Evolutionary conservation across 64 coral and sea anemone species (phyloP).

Genomic region (Montipora sp.): DNA sequence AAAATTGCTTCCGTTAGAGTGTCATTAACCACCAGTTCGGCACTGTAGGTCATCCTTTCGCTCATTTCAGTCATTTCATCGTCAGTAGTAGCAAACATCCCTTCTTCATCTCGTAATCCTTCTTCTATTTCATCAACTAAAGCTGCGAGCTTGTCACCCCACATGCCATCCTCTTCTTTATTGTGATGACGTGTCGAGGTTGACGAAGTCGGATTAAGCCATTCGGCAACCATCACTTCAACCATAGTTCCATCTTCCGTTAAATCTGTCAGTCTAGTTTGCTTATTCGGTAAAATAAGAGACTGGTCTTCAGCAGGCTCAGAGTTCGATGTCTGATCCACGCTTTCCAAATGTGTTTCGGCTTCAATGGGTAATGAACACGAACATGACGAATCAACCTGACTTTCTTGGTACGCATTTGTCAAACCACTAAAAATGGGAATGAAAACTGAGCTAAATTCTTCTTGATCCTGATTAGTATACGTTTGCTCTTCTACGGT

Average conservation of each 20-base stretch:
- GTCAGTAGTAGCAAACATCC: conserved; percentile 2
- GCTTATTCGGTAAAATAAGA: not conserved
- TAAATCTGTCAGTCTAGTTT: conserved; percentile 1
- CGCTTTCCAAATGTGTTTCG: not conserved
- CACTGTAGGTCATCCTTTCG: conserved; percentile 32
- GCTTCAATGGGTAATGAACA: not conserved
- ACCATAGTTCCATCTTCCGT: conserved; percentile 2
- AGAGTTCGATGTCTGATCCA: not conserved
- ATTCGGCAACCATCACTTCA: conserved; percentile 28
- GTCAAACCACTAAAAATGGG: not conserved
- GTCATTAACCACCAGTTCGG: not conserved
- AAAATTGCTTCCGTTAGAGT: not conserved
- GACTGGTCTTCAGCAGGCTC: not conserved
- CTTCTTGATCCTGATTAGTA: not conserved
- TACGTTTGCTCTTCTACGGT: not conserved
- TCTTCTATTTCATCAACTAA: conserved; percentile 61
- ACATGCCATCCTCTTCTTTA: conserved; percentile 36
- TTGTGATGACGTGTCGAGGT: conserved; percentile 10
- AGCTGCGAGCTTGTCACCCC: conserved; percentile 25
- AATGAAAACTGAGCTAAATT: conserved; percentile 11
- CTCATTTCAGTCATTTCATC: conserved; percentile 57
- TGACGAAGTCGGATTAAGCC: conserved; percentile 13
- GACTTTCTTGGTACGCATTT: not conserved
- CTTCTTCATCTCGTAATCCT: conserved; percentile 59
- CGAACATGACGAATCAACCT: not conserved